Percentiles rank a stretch among this genome's conserved stretches.
Conservation (phyloP, 2,797 vertebrate genomes). For the Danio kyathit region DNA sequence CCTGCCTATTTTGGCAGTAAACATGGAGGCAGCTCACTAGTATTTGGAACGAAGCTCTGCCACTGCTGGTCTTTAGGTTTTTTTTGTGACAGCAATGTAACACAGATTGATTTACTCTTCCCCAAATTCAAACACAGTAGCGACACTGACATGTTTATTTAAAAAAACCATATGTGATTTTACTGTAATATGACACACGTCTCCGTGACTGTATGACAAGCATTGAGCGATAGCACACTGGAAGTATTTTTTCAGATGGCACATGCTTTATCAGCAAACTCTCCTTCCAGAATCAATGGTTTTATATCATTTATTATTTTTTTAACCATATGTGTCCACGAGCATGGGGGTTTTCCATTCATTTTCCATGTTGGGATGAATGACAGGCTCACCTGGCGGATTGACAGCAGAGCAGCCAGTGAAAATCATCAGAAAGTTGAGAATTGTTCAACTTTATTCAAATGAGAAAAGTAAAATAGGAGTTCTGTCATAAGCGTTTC, state of each 20-base stretch:
- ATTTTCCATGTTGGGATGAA: not conserved
- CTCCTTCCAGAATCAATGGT: not conserved
- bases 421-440: not conserved
- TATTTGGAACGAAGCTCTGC: not conserved
- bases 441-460: constrained; percentile 11
- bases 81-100: constrained; percentile 15
- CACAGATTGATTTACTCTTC: constrained; percentile 38
- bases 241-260: not conserved
- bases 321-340: constrained; percentile 10
- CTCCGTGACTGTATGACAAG: constrained; percentile 2
- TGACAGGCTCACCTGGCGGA: not conserved
- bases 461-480: not conserved
- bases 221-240: constrained; percentile 5
- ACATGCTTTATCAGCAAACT: not conserved
- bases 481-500: not conserved
- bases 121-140: constrained; percentile 17
- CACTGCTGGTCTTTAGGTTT: constrained; percentile 23
- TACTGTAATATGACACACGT: constrained; percentile 23
- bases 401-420: constrained; percentile 2
- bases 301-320: constrained; percentile 5
- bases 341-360: not conserved
- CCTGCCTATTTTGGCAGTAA: constrained; percentile 7
- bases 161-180: constrained; percentile 36
- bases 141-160: constrained; percentile 5
- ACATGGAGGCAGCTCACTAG: not conserved